Evolutionary conservation across 2,797 vertebrate genomes (phyloP), one percentile per base, ranked within the genome.

Genomic region (Eptatretus atami): DNA sequence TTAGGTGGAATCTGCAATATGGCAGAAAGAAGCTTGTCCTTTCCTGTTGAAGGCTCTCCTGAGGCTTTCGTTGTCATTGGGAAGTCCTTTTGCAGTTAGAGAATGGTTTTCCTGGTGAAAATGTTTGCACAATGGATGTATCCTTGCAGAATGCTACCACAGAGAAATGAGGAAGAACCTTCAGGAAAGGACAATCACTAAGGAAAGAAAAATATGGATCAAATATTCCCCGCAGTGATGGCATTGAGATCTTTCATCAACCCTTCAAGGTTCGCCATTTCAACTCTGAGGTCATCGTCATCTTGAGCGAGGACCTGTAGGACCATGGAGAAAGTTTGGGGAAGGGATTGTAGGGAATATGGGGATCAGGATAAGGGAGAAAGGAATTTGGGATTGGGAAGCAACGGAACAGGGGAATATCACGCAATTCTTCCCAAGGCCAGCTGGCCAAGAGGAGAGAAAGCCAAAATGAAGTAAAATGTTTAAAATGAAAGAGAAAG

Each of bases 211-310:
- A 25, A 66, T 65, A 63, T 54, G 64, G 64, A 64, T 64, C 67
- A 63, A 69, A 73, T 70, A 90, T 81, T 93, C 65, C 84, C 86
- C 69, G 87, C 94, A 44, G 88, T 98, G 77, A 95, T 95, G 78
- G 87, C 87, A 12, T 95, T 94, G 70, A 95, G 85, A 81, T 98
- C 90, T 82, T 98, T 98, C 88, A 98, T 98, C 53, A 95, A 79
- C 74, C 87, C 88, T 80, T 94, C 88, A 70, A 95, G 85, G 75
- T 95, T 88, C 73, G 86, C 86, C 90, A 98, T 98, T 77, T 95
- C 88, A 80, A 94, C 93, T 70, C 84, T 88, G 75, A 95, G 81
- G 78, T 95, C 87, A 70, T 98, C 88, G 13, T 85, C 82, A 73
- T 93, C 86, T 53, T 90, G 92, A 72, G 75, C 93, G 88, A 95